These are phyloP conservation scores for Anas platyrhynchos DNA, from an alignment of 2,113 vertebrate genomes.

Conservation along the genomic window DNA sequence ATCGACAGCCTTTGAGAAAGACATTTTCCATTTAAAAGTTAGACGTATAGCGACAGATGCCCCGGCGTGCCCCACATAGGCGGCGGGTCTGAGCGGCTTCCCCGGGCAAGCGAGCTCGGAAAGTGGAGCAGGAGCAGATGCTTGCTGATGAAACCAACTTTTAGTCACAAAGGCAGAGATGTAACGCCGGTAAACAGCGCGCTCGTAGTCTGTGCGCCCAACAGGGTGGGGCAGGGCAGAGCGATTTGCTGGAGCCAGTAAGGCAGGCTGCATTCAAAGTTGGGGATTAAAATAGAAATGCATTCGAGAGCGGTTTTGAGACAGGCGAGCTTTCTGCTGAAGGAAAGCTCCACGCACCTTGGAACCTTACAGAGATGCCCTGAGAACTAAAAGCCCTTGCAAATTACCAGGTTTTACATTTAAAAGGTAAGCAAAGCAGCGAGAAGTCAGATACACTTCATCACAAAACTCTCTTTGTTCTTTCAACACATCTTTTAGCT, in stretches of 20 bases:
- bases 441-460: slow-evolving; percentile 55
- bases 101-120: background rate
- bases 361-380: slow-evolving; percentile 23
- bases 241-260: slow-evolving; percentile 21
- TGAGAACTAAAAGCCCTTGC: slow-evolving; percentile 49
- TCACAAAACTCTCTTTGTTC: slow-evolving; percentile 61
- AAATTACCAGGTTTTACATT: slow-evolving; percentile 59
- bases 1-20: slow-evolving; percentile 74
- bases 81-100: background rate
- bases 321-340: background rate
- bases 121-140: background rate
- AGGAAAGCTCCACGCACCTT: background rate
- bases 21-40: slow-evolving; percentile 71
- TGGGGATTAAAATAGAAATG: slow-evolving; percentile 52
- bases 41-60: background rate
- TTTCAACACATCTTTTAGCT: slow-evolving; percentile 16
- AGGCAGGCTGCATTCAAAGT: slow-evolving; percentile 58
- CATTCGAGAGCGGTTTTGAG: slow-evolving; percentile 30
- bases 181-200: background rate
- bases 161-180: background rate
- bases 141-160: background rate
- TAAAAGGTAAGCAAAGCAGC: slow-evolving; percentile 65
- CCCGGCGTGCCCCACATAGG: background rate
- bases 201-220: background rate
- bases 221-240: slow-evolving; percentile 33